Evolutionary conservation across 2,113 vertebrate genomes (phyloP), one percentile per base, ranked within the genome.

Genomic region (Caretta caretta): DNA sequence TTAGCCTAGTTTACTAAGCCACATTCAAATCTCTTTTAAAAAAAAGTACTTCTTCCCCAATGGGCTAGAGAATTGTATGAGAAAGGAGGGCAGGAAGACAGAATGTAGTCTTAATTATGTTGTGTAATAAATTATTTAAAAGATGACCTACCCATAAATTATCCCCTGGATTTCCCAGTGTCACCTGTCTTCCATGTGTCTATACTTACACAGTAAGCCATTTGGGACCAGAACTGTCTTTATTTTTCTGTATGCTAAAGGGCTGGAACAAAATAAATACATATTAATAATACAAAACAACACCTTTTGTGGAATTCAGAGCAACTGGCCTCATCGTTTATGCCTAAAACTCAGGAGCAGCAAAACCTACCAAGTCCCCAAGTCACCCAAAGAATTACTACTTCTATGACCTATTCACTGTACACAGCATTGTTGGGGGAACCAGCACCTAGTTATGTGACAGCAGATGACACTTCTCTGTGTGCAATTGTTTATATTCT

Each of bases 1-100:
- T 79, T 84, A 90, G 54, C 54, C 19, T 16, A 84, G 5, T 24
- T 89, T 93, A 80, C 5, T 27, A 83, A 89, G 91, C 86, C 9
- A 2, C 0, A 0, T 83, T 87, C 75, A 87, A 0, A 65, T 16
- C 5, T 91, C 83, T 17, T 38, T n/a, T 4, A 10, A 11, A 27
- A 82, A 88, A 82, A 2, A 35, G 27, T 83, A 3, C 31, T 65
- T 13, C 54, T 87, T 96, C 48, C 3, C 49, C 27, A 76, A 90
- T 50, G 88, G 85, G 87, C 54, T 10, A 83, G 35, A 80, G 5
- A 59, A 84, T 54, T 75, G 17, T 10, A n/a, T 85, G 5, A 87
- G 16, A 24, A 91, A 27, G 53, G 72, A 80, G 29, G 80, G 31
- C 29, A 83, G 72, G 81, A 84, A 6, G 49, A 20, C 4, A 75